Conservation (phyloP, 1,140 invertebrate genomes). For the Leptopilina clavipes region DNA sequence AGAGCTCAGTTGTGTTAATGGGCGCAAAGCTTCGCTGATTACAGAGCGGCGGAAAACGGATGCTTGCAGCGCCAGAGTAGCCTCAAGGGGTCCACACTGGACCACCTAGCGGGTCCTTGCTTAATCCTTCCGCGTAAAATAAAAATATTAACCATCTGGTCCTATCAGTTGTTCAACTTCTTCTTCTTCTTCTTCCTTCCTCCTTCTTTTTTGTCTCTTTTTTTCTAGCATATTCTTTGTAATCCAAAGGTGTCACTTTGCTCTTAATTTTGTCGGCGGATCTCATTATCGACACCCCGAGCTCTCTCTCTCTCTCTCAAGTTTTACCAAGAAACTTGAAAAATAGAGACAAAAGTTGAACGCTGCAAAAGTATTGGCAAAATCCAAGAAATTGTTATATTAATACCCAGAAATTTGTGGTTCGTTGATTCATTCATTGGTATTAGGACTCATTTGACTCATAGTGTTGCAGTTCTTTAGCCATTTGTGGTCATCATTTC, state of each 20-base stretch:
- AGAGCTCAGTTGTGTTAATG: slow-evolving; percentile 21
- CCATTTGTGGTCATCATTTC: not conserved
- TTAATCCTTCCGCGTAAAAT: slow-evolving; percentile 4
- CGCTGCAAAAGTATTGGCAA: not conserved
- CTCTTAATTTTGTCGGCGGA: slow-evolving; percentile 26
- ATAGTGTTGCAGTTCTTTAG: not conserved
- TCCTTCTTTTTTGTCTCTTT: too few species aligned
- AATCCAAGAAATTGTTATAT: slow-evolving; percentile 13
- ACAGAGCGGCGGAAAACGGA: slow-evolving; percentile 46
- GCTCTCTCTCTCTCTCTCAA: not conserved
- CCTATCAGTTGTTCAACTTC: not conserved
- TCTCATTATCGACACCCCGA: slow-evolving; percentile 19
- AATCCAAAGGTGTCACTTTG: slow-evolving; percentile 54
- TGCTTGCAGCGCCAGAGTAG: slow-evolving; percentile 50
- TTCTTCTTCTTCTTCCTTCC: too few species aligned
- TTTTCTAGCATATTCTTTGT: slow-evolving; percentile 22
- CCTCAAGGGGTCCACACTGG: slow-evolving; percentile 43
- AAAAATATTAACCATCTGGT: slow-evolving; percentile 38
- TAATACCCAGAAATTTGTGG: slow-evolving; percentile 30
- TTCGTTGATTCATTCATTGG: not conserved
- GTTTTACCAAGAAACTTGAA: slow-evolving; percentile 6
- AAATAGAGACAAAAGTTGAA: not conserved
- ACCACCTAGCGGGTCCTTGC: slow-evolving; percentile 55
- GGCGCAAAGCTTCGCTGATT: slow-evolving; percentile 39
- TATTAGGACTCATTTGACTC: not conserved